Evolutionary conservation across 1,140 invertebrate species (phyloP), one percentile per base, ranked within the genome.

Genomic region (Zaprionus camerounensis): DNA sequence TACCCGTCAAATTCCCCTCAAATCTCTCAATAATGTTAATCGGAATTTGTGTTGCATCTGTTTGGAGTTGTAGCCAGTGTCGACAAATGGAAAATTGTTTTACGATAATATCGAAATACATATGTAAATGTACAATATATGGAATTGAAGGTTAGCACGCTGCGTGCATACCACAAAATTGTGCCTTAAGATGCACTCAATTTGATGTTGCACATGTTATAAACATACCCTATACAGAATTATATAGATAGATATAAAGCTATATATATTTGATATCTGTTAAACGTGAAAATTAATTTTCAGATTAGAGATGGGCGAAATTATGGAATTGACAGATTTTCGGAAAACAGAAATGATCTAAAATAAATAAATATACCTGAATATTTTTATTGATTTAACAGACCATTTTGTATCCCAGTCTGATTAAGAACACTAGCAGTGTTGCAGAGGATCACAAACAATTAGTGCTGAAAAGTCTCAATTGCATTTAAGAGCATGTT

Each of bases 151-250:
- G 26, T 51, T 17, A 12, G 31, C 64, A 55, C 65, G 22, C 26
- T 15, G 34, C 51, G 34, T 31, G 31, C 24, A 13, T 9, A 36
- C 41, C 41, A 17, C n/a, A 31, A 61, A 61, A 41, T 26, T 68
- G 65, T 68, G 71, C 71, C 71, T 73, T 73, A 73, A 58, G 68
- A 68, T 71, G 24, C 46, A 49, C 53, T 58, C 46, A 13, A 66
- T 53, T 46, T 34, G 44, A 34, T 41, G 61, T 62, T 71, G 73
- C 68, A 71, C 73, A 58, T 53, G 20, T 65, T 61, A 53, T 24
- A 57, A 51, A 63, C 17, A 61, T 41, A 24, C 41, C 17, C 41
- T 17, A 46, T 46, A 17, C 41, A 17, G n/a, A 46, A 22, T 13
- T 41, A 61, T 31, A 53, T 64, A 46, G 26, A 49, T 36, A 49